These are phyloP conservation scores for Myripristis jacobus DNA, from an alignment of 2,797 vertebrate genomes.

Conservation along the genomic window DNA sequence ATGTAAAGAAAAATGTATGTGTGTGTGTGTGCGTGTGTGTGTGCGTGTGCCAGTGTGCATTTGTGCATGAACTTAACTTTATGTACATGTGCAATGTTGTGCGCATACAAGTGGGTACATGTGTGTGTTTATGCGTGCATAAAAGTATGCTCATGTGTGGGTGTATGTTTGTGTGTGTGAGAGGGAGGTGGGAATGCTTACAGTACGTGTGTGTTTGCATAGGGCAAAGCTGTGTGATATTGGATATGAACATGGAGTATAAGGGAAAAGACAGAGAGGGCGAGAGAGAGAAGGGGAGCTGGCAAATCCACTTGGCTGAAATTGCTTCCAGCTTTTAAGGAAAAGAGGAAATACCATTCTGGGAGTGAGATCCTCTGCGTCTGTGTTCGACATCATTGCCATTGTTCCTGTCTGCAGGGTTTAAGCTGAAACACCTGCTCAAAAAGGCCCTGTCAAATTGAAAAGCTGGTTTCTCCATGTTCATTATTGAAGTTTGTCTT, in stretches of 20 bases:
- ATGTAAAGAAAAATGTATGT: slow-evolving; percentile 1
- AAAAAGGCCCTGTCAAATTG: slow-evolving; percentile 33
- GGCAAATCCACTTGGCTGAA: slow-evolving; percentile 63
- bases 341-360: slow-evolving; percentile 78
- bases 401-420: slow-evolving; percentile 72
- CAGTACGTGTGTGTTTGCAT: slow-evolving; percentile 18
- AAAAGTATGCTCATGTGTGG: background rate
- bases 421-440: slow-evolving; percentile 82
- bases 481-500: slow-evolving; percentile 45
- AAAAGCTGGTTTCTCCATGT: slow-evolving; percentile 24
- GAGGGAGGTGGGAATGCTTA: background rate
- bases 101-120: background rate
- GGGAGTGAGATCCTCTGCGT: slow-evolving; percentile 69
- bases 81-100: too few relatives aligned
- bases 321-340: slow-evolving; percentile 80
- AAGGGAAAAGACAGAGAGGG: slow-evolving; percentile 3
- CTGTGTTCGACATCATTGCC: slow-evolving; percentile 75
- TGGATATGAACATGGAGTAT: slow-evolving; percentile 36
- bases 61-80: too few relatives aligned
- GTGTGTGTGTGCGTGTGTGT: too few relatives aligned
- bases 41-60: background rate
- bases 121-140: background rate
- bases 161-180: background rate
- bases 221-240: slow-evolving; percentile 45
- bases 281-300: slow-evolving; percentile 8